These are phyloP conservation scores for Heliconius eleuchia DNA, from an alignment of 1,140 invertebrate species.

Conservation along the genomic window DNA sequence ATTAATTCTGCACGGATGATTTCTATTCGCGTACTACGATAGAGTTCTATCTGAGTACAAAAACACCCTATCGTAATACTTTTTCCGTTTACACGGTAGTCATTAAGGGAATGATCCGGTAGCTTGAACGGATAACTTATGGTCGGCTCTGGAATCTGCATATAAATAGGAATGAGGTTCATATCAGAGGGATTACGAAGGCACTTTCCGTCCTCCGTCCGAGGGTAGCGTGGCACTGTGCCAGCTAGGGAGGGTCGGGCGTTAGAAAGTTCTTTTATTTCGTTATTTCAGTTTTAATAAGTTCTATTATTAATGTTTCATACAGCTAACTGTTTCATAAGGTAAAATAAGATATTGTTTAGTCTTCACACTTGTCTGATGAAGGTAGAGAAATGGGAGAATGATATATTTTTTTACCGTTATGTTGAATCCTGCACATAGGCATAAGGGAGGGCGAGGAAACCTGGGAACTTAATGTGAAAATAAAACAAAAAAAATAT, in stretches of 20 bases:
- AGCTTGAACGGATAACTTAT: conserved; percentile 75
- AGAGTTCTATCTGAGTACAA: conserved; percentile 59
- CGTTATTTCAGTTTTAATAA: background rate
- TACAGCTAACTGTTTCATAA: background rate
- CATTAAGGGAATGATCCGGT: conserved; percentile 75
- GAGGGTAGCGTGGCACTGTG: conserved; percentile 45
- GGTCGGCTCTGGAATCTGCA: conserved; percentile 76
- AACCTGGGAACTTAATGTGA: too few relatives aligned
- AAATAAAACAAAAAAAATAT: too few relatives aligned
- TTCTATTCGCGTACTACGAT: conserved; percentile 52
- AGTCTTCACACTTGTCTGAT: background rate
- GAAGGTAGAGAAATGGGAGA: background rate
- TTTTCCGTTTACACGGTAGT: conserved; percentile 69
- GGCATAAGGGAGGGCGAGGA: too few relatives aligned
- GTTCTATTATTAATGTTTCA: conserved; percentile 5
- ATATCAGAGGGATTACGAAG: conserved; percentile 56
- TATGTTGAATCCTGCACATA: too few relatives aligned
- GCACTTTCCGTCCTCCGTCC: conserved; percentile 41
- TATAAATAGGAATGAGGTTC: conserved; percentile 76
- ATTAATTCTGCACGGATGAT: conserved; percentile 70
- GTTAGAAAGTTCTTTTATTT: conserved; percentile 6
- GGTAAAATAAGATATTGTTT: background rate
- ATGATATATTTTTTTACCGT: too few relatives aligned
- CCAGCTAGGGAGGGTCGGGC: conserved; percentile 35
- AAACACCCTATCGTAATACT: conserved; percentile 60